Base-by-base conservation (phyloP, 2,888 invertebrate species). In the Thera obeliscata region DNA sequence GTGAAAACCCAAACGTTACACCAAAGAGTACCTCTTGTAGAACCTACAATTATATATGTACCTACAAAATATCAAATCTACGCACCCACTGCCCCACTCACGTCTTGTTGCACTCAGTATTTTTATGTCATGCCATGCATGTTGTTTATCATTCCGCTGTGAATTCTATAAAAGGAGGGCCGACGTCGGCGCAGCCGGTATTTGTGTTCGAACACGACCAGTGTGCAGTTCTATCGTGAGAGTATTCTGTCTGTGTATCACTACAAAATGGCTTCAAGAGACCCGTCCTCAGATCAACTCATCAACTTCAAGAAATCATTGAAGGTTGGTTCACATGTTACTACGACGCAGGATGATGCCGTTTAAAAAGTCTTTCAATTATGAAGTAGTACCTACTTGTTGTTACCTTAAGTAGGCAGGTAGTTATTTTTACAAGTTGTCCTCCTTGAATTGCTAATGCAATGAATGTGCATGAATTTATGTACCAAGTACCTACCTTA, bases 281-380 rank as follows among this genome's bases (percentile, higher is more conserved):
- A 95, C 76, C 94, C 95, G 59, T 94, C 96, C 36, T 78, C 95
- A 50, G 95, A 96, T 75, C 96, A 96, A 85, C 91, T 96, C 63
- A 90, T 93, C 73, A 91, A 94, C 73, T 96, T 91, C 86, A 95
- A 95, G 84, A 95, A 95, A 78, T 81, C 83, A 57, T 80, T 94
- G 56, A 95, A 95, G 94, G 96, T 96, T 88, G 85, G 88, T 85
- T 49, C 36, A 65, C 57, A 46, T 7, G 43, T 46, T 46, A 9
- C 43, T 41, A 46, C 43, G 9, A 66, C 8, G 33, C 54, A 22
- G 38, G 48, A 57, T 2, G 36, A 48, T 48, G 9, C 7, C 7
- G 41, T 22, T 62, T 11, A 5, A n/a, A 22, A 7, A 50, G 50
- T 11, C 50, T 22, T 50, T 12, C 22, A 50, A 12, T 7, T 6